phyloP scores from a whole-genome alignment of 2,113 vertebrate genomes.

The Nothocercus julius region DNA sequence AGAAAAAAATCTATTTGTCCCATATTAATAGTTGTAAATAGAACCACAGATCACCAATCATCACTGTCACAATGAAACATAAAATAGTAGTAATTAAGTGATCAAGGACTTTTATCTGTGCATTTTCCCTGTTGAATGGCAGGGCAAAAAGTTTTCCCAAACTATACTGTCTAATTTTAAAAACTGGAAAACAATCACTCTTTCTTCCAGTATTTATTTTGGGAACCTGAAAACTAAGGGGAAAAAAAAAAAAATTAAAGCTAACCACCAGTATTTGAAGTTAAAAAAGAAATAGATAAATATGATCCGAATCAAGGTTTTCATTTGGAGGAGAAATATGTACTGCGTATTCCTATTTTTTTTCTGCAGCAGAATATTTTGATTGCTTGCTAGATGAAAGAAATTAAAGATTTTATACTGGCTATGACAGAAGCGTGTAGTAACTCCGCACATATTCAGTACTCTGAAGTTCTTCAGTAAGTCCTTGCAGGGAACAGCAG shows the following conservation, averaged over 20 bases:
- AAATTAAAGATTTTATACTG: neutral
- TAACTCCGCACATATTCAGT: neutral
- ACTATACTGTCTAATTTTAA: neutral
- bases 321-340: neutral
- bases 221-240: neutral
- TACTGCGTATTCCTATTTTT: neutral
- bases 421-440: neutral
- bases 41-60: neutral
- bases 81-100: neutral
- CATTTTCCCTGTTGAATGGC: neutral
- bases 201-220: neutral
- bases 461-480: neutral
- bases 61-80: neutral
- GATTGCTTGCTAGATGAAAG: neutral
- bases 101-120: neutral
- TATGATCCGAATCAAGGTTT: too few species aligned
- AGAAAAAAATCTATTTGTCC: neutral
- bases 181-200: neutral
- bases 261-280: neutral
- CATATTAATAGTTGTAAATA: neutral
- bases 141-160: neutral
- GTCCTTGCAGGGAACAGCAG: neutral
- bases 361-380: neutral
- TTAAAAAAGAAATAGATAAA: neutral
- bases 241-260: neutral